A percentile compares a stretch with the other conserved stretches of the same genome.
These are phyloP conservation scores for Drosophila tsacasi DNA, from an alignment of 1,140 invertebrate genomes.

Conservation along the genomic window DNA sequence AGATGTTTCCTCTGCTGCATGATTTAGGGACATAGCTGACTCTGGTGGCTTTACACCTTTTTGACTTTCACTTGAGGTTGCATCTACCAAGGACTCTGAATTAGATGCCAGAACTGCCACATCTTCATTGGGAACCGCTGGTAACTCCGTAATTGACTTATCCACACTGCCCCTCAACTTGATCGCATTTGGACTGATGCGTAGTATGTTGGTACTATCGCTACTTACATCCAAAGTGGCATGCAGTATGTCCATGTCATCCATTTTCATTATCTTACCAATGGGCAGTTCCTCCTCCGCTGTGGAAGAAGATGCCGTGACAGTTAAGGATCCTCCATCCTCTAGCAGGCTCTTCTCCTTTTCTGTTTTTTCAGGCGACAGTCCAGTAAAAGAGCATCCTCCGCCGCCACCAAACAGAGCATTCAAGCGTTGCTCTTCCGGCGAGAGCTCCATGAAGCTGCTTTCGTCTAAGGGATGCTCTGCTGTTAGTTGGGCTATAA, in stretches of 20 bases:
- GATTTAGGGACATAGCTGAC: background rate
- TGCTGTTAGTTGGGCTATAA: conserved; percentile 65
- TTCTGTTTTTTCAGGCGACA: background rate
- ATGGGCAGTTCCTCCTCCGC: conserved; percentile 54
- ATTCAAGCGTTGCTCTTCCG: conserved; percentile 70
- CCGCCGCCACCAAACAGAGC: conserved; percentile 46
- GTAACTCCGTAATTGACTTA: background rate
- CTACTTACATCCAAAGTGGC: conserved; percentile 61
- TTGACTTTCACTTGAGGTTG: background rate
- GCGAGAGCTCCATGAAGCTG: conserved; percentile 61
- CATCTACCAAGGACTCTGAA: background rate
- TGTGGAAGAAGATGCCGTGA: background rate
- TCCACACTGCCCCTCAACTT: conserved; percentile 33
- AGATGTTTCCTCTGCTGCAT: no score
- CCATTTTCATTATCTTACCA: conserved; percentile 64
- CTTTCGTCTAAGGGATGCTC: conserved; percentile 32
- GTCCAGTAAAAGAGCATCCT: background rate
- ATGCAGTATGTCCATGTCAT: conserved; percentile 68
- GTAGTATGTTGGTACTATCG: conserved; percentile 55
- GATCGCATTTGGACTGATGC: conserved; percentile 68
- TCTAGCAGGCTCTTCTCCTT: background rate
- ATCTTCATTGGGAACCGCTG: background rate
- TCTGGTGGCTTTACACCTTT: background rate
- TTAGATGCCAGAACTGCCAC: background rate
- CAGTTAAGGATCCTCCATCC: background rate